Base-by-base conservation (phyloP, 2,113 vertebrate species). In the Colius striatus region DNA sequence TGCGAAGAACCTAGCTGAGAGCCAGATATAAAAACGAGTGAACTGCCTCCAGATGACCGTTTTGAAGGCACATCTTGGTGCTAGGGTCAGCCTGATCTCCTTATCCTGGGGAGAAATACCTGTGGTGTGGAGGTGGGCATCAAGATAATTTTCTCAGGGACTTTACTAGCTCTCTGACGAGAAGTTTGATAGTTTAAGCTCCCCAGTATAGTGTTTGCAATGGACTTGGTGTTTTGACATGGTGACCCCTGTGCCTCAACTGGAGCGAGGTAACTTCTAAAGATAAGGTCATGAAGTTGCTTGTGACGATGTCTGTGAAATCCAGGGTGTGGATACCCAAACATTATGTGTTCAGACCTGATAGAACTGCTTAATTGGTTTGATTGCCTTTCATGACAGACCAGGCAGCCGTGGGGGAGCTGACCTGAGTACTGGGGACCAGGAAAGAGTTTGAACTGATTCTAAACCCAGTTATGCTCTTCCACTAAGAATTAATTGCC, bases 1-100 rank as follows among this genome's bases (percentile, higher is more conserved):
- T 97, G 67, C 93, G 85, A 88, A 97, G 76, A 89, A 96, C 96
- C 63, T 90, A 85, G 87, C 83, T 63, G 76, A 97, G 90, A 96
- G 67, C 58, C 61, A 86, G 71, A 78, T 91, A 79, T 57, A 84
- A 80, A 88, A 87, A 50, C 16, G 82, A 88, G 78, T 76, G 54
- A 97, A 90, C 77, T 80, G 57, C 50, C 62, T 88, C 92, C 84
- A 84, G 84, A 77, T 48, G 76, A 77, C 48, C 6, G 2, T 61
- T 90, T 75, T 92, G 75, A 82, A 91, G 26, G 50, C 58, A 84
- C 11, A 57, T 53, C 51, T 70, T 94, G 41, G 50, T 48, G 22
- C 20, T 68, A 14, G 21, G 19, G 48, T 81, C 70, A 89, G 66
- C 66, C 48, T 4, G 2, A 45, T 89, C 45, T 65, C 45, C 54